Base-by-base conservation (phyloP, 2,888 invertebrate species). In the Portevinia maculata region DNA sequence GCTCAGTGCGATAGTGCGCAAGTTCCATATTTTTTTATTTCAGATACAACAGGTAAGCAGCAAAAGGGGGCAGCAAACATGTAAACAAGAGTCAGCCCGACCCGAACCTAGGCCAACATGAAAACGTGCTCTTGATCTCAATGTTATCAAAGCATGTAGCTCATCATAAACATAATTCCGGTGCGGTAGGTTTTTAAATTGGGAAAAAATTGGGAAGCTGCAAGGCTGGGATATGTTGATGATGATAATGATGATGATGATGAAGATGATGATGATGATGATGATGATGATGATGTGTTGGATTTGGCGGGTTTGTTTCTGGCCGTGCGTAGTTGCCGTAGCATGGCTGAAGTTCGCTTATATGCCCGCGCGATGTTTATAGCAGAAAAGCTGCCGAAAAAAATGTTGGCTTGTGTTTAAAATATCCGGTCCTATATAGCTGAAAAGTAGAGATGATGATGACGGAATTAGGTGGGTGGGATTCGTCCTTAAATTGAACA, bases 121-220 rank as follows among this genome's bases (percentile, higher is more conserved):
- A 78, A 81, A 83, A 83, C 83, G 83, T 83, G 83, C 83, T 83
- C 83, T 83, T 83, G 83, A 83, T 76, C 78, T 78, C 71, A 78
- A 83, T 83, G 78, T 57, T 78, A 76, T 76, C 83, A 76, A 83
- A 83, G 67, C 83, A 78, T 78, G 78, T 76, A 76, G 76, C 83
- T 67, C 83, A 76, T 83, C 83, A 81, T 37, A 24, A 24, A 24
- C 24, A 37, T 81, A 81, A 81, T 81, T 59, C 70, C 75, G 81
- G 70, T 75, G 75, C 32, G 50, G 65, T 41, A 39, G 74, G 64
- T 53, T 60, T n/a, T n/a, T n/a, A n/a, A n/a, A n/a, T n/a, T n/a
- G n/a, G 52, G 32, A 13, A 13, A 39, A 7, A 39, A 71, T 11
- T 46, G 48, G 48, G 50, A 50, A 32, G 28, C 30, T 44, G 59